Conservation (phyloP, 2,888 invertebrate genomes). For the Dorcus hopei region DNA sequence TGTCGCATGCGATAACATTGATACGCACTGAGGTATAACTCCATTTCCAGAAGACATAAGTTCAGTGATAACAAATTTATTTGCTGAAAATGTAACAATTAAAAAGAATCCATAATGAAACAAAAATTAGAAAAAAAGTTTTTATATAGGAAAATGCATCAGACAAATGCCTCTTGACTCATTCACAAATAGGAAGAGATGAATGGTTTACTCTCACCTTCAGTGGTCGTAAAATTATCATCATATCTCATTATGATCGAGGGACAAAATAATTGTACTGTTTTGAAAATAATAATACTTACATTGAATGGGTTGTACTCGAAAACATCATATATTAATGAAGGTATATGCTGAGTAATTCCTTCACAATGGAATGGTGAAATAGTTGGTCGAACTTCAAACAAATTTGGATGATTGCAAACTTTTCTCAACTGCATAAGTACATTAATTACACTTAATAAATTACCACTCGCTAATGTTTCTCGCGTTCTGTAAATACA, state of each 20-base stretch:
- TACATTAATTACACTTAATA: slow-evolving; percentile 93
- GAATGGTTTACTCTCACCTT: slow-evolving; percentile 38
- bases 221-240: slow-evolving; percentile 28
- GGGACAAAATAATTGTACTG: no score
- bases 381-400: slow-evolving; percentile 91
- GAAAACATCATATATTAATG: slow-evolving; percentile 65
- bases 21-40: slow-evolving; percentile 72
- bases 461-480: slow-evolving; percentile 88
- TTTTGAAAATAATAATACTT: not conserved
- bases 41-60: slow-evolving; percentile 64
- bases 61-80: slow-evolving; percentile 44
- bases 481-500: slow-evolving; percentile 75
- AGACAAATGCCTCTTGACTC: slow-evolving; percentile 40
- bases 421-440: slow-evolving; percentile 96
- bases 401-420: slow-evolving; percentile 97
- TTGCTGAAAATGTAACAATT: not conserved
- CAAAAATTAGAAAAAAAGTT: no score
- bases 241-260: slow-evolving; percentile 18
- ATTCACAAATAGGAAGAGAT: slow-evolving; percentile 27
- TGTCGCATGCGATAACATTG: slow-evolving; percentile 78
- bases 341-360: slow-evolving; percentile 68
- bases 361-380: slow-evolving; percentile 91
- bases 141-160: slow-evolving; percentile 17
- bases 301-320: slow-evolving; percentile 76
- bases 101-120: no score